Conservation (phyloP, 2,888 invertebrate species). For the Timandra comae region DNA sequence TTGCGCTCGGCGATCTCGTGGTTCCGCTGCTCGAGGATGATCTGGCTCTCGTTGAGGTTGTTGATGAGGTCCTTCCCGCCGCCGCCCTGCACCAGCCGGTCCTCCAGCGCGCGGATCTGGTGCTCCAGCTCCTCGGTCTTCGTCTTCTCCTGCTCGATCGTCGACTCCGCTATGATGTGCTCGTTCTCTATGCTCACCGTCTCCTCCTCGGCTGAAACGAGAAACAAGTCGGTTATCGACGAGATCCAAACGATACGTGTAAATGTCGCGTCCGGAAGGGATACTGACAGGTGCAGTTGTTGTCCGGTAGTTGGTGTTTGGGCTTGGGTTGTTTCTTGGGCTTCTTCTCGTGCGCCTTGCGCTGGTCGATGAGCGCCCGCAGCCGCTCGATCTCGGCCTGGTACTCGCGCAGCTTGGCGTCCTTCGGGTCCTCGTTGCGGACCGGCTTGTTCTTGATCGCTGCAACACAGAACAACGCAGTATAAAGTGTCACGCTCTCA, state of each 20-base stretch:
- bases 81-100: constrained; percentile 94
- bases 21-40: constrained; percentile 87
- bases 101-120: constrained; percentile 91
- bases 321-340: constrained; percentile 18
- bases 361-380: constrained; percentile 63
- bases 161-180: constrained; percentile 55
- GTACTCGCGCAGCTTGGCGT: constrained; percentile 95
- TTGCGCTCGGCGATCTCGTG: constrained; percentile 93
- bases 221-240: background rate
- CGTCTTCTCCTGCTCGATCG: constrained; percentile 82
- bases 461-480: constrained; percentile 21
- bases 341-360: constrained; percentile 40
- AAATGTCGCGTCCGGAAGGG: background rate
- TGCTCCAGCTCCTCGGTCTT: constrained; percentile 85
- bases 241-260: no score
- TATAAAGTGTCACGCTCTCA: no score
- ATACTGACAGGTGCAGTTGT: constrained; percentile 29
- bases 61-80: constrained; percentile 91
- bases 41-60: constrained; percentile 95
- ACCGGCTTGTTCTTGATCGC: constrained; percentile 99
- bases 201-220: constrained; percentile 48
- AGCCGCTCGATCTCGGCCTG: constrained; percentile 94
- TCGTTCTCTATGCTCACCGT: constrained; percentile 68
- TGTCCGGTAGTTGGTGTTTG: constrained; percentile 11
- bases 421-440: constrained; percentile 99